phyloP scores from a whole-genome alignment of 2,113 vertebrate genomes.

The Diphyllodes magnificus region DNA sequence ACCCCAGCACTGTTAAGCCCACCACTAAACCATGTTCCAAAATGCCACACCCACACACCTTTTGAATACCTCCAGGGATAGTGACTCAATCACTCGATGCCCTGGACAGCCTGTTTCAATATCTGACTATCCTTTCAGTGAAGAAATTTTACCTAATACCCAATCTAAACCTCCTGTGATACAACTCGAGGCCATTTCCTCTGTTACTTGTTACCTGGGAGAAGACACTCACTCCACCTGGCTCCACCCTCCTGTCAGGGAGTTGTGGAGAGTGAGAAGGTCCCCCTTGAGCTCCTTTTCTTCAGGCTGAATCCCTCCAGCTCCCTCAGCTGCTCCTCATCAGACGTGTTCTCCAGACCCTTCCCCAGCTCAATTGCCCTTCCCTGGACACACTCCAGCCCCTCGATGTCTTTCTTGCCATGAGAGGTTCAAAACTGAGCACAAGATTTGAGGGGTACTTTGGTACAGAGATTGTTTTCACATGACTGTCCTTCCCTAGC shows the following conservation, averaged over 20 bases:
- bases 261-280: neutral
- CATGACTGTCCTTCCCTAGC: rapidly evolving
- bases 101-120: neutral
- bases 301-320: neutral
- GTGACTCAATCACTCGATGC: neutral
- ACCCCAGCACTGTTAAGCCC: neutral
- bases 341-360: neutral
- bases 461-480: neutral
- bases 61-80: neutral
- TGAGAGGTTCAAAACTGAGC: neutral
- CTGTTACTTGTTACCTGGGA: neutral
- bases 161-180: neutral
- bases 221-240: neutral
- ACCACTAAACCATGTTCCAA: neutral
- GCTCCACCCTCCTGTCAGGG: neutral
- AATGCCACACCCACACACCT: neutral
- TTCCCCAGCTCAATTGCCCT: neutral
- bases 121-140: neutral
- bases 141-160: neutral
- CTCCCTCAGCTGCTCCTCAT: neutral
- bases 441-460: neutral
- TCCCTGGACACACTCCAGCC: neutral
- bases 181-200: neutral
- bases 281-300: neutral
- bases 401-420: neutral